These are phyloP conservation scores for Corella eumyota DNA, from an alignment of 23 tunicate genomes.

Conservation along the genomic window DNA sequence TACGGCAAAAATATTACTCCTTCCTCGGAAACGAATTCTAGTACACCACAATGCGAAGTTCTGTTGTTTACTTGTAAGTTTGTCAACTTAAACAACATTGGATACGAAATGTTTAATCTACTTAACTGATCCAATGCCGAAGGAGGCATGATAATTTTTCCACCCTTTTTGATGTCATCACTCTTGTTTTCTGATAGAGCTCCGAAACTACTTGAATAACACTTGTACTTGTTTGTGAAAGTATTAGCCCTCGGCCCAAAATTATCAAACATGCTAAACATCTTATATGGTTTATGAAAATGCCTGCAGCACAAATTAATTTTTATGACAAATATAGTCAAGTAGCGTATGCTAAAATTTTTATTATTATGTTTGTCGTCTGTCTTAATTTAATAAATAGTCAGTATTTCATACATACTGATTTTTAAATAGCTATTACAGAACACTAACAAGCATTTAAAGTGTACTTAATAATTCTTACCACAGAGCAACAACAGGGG, in stretches of 20 bases:
- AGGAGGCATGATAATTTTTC: slow-evolving; percentile 94
- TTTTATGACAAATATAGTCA: too few relatives aligned
- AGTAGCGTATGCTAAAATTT: too few relatives aligned
- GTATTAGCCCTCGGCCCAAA: slow-evolving; percentile 14
- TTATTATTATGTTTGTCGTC: too few relatives aligned
- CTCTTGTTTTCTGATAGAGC: slow-evolving; percentile 73
- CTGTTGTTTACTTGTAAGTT: slow-evolving; percentile 23
- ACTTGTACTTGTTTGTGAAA: slow-evolving; percentile 67
- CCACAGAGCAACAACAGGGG: too few relatives aligned
- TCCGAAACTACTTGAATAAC: slow-evolving; percentile 74
- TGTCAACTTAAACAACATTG: slow-evolving; percentile 85
- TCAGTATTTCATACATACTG: too few relatives aligned
- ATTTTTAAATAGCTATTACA: too few relatives aligned
- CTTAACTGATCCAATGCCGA: slow-evolving; percentile 91
- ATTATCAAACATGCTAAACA: too few relatives aligned
- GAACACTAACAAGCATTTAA: too few relatives aligned
- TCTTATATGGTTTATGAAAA: too few relatives aligned
- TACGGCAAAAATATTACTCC: slow-evolving; percentile 84
- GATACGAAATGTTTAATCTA: slow-evolving; percentile 72
- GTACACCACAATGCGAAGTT: slow-evolving; percentile 89
- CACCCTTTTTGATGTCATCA: slow-evolving; percentile 76
- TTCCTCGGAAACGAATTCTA: slow-evolving; percentile 95
- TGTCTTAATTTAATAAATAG: too few relatives aligned
- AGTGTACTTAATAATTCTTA: too few relatives aligned
- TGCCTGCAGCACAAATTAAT: too few relatives aligned